Conservation (phyloP, 2,888 invertebrate species). For the Hecatera dysodea region DNA sequence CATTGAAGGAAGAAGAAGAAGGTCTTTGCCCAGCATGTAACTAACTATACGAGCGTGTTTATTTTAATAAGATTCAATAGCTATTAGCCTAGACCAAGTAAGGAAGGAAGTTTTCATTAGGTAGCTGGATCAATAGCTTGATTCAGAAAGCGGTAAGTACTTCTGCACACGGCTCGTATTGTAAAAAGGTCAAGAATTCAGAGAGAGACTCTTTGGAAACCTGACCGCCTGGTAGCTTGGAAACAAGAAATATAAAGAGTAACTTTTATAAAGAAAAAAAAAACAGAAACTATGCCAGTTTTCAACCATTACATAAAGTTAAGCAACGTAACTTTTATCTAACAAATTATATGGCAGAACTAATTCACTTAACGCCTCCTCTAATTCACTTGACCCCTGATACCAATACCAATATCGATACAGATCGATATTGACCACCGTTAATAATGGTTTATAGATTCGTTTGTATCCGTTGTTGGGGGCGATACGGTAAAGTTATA, state of each 20-base stretch:
- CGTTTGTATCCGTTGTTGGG: constrained; percentile 37
- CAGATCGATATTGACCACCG: constrained; percentile 57
- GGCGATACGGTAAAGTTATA: constrained; percentile 6
- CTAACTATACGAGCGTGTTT: too few species aligned
- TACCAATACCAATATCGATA: constrained; percentile 35
- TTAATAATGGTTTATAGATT: constrained; percentile 56
- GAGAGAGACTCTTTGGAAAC: background rate
- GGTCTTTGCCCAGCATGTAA: too few species aligned
- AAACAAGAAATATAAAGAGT: too few species aligned
- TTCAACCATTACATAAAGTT: constrained; percentile 19
- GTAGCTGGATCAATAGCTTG: background rate
- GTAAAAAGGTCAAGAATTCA: background rate
- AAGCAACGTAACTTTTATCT: constrained; percentile 5
- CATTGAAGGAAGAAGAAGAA: too few species aligned
- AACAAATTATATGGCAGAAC: constrained; percentile 45
- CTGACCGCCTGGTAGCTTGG: background rate
- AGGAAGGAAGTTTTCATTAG: too few species aligned
- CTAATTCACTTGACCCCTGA: constrained; percentile 62
- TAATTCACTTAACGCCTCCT: constrained; percentile 55
- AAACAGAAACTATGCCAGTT: background rate
- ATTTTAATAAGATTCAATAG: too few species aligned
- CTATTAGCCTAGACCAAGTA: too few species aligned
- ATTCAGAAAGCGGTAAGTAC: background rate
- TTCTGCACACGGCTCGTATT: too few species aligned
- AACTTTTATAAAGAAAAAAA: too few species aligned